phyloP scores from a whole-genome alignment of 2,888 invertebrate genomes.

The Thymelicus sylvestris region DNA sequence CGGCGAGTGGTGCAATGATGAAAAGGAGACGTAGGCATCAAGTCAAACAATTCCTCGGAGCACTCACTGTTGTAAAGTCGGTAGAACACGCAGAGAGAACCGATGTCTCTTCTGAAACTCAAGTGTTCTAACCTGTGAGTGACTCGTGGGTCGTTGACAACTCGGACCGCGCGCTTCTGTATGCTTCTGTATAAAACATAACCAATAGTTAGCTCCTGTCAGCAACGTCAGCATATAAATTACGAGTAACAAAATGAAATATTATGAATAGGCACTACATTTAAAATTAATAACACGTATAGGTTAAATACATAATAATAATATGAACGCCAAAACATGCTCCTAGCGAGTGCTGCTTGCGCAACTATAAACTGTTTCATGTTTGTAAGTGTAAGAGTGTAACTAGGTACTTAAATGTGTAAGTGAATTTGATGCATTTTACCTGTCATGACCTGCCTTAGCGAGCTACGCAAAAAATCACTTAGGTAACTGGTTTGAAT shows the following conservation, averaged over 20 bases:
- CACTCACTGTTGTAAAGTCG: no score
- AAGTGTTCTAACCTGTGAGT: no score
- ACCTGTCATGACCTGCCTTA: slow-evolving; percentile 20
- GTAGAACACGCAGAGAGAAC: no score
- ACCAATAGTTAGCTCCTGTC: background rate
- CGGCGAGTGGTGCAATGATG: no score
- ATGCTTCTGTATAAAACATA: background rate
- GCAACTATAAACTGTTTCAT: slow-evolving; percentile 5
- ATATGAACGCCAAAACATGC: background rate
- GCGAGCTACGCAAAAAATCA: background rate
- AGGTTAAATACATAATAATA: no score
- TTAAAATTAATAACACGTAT: background rate
- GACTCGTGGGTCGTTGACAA: no score
- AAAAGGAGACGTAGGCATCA: no score
- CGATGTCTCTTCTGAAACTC: no score
- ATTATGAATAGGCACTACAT: background rate
- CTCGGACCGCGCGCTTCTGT: no score
- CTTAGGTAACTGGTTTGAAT: background rate
- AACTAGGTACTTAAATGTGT: slow-evolving; percentile 24
- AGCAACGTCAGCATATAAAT: background rate
- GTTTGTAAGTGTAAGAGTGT: slow-evolving; percentile 5
- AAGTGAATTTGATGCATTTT: slow-evolving; percentile 17
- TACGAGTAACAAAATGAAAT: background rate
- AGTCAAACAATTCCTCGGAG: no score
- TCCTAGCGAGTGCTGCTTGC: slow-evolving; percentile 10